These are phyloP conservation scores for Steinernema khuongi DNA, from an alignment of 1,140 invertebrate species.

Conservation along the genomic window DNA sequence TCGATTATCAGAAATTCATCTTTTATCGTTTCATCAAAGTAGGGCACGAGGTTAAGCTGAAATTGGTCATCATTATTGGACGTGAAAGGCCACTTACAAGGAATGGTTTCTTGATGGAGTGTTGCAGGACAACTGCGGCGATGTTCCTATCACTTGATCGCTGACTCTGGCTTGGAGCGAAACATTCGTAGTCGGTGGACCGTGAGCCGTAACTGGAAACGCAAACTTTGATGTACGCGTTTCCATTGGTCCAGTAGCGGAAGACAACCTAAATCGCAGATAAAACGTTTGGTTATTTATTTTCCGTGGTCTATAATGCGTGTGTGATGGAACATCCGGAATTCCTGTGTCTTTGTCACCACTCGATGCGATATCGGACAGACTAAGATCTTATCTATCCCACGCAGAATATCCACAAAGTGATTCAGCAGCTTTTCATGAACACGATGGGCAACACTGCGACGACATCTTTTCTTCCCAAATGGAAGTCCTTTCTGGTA, in stretches of 20 bases:
- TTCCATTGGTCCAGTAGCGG: conserved; percentile 55
- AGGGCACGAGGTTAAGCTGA: conserved; percentile 54
- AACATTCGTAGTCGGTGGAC: conserved; percentile 44
- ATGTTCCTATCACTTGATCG: conserved; percentile 31
- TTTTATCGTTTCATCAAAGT: conserved; percentile 41
- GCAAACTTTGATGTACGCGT: conserved; percentile 52
- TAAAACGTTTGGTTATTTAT: neutral
- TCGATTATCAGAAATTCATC: conserved; percentile 52
- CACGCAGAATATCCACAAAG: too few species aligned
- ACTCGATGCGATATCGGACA: conserved; percentile 11
- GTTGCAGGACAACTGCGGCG: conserved; percentile 51
- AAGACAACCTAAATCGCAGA: conserved; percentile 47
- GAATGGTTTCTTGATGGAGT: conserved; percentile 48
- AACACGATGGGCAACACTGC: too few species aligned
- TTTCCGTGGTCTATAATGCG: neutral
- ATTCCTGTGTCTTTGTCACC: conserved; percentile 21
- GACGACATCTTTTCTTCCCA: too few species aligned
- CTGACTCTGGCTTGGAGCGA: conserved; percentile 29
- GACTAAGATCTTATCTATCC: too few species aligned
- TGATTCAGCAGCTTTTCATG: too few species aligned
- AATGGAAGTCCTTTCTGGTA: too few species aligned
- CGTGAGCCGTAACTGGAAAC: conserved; percentile 49
- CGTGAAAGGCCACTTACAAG: conserved; percentile 35
- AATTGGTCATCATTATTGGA: conserved; percentile 9
- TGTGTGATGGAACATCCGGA: too few species aligned